A percentile compares a stretch with the other conserved stretches of the same genome.
These are phyloP conservation scores for Acromyrmex heyeri DNA, from an alignment of 1,140 invertebrate species.

Conservation along the genomic window DNA sequence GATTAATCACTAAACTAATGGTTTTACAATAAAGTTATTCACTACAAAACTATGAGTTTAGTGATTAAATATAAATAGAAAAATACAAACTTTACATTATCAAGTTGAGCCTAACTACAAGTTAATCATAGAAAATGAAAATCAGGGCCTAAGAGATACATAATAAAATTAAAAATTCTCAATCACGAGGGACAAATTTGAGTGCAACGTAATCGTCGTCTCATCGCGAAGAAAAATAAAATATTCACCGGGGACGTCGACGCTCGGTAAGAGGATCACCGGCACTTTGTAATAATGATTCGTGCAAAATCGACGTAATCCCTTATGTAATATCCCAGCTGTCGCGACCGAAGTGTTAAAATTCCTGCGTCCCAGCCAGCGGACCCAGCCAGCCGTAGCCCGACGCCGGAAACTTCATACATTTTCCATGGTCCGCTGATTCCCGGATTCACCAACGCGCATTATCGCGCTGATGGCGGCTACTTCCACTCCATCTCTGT, in stretches of 20 bases:
- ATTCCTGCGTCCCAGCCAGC: constrained; percentile 66
- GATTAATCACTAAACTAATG: no score
- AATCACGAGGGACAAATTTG: not conserved
- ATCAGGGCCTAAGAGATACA: not conserved
- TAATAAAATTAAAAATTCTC: constrained; percentile 35
- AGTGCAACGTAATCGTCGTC: not conserved
- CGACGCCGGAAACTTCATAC: constrained; percentile 80
- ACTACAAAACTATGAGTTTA: no score
- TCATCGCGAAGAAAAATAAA: constrained; percentile 47
- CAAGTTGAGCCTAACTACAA: no score
- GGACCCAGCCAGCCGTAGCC: constrained; percentile 70
- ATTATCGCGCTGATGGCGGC: constrained; percentile 79
- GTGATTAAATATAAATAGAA: no score
- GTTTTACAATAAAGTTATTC: no score
- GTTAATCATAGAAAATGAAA: no score
- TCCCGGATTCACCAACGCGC: constrained; percentile 75
- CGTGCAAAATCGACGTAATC: constrained; percentile 69
- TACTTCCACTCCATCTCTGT: constrained; percentile 79
- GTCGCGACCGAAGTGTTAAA: constrained; percentile 73
- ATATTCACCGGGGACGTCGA: constrained; percentile 28
- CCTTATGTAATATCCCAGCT: constrained; percentile 71
- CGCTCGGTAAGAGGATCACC: constrained; percentile 53
- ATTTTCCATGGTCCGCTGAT: constrained; percentile 82
- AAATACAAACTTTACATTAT: no score
- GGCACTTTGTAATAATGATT: constrained; percentile 62